A percentile compares a stretch with the other conserved stretches of the same genome.
phyloP scores from a whole-genome alignment of 2,113 vertebrate species.

The Casuarius casuarius region DNA sequence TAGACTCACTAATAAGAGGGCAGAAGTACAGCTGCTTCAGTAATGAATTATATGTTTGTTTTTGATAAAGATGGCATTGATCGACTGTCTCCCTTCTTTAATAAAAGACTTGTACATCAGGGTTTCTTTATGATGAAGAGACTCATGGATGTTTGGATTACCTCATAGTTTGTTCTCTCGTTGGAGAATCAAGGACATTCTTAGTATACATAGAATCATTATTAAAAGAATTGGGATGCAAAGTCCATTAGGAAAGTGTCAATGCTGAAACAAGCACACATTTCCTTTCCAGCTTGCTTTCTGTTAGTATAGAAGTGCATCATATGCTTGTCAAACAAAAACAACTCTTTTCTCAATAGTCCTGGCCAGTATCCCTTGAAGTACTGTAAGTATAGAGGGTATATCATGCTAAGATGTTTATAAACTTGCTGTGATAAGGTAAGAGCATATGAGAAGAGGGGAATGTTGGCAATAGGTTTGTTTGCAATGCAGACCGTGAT shows the following conservation, averaged over 20 bases:
- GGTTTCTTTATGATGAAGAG: not conserved
- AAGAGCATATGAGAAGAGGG: not conserved
- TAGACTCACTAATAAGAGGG: not conserved
- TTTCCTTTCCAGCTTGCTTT: not conserved
- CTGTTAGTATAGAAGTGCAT: not conserved
- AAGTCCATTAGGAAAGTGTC: not conserved
- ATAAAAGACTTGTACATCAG: not conserved
- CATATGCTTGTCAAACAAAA: not conserved
- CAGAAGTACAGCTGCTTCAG: not conserved
- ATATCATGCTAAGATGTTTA: not conserved
- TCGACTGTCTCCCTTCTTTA: not conserved
- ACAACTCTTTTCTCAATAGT: not conserved
- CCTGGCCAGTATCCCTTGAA: not conserved
- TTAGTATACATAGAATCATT: not conserved
- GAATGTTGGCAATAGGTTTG: not conserved
- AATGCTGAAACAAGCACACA: not conserved
- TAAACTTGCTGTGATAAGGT: not conserved
- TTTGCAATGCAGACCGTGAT: not conserved
- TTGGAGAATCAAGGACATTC: not conserved
- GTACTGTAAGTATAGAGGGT: not conserved
- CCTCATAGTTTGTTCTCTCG: not conserved
- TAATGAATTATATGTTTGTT: not conserved
- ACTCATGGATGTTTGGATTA: not conserved
- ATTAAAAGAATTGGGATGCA: not conserved
- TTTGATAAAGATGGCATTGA: not conserved